Base-by-base conservation (phyloP, 1,140 invertebrate genomes). In the Zaprionus vittiger region DNA sequence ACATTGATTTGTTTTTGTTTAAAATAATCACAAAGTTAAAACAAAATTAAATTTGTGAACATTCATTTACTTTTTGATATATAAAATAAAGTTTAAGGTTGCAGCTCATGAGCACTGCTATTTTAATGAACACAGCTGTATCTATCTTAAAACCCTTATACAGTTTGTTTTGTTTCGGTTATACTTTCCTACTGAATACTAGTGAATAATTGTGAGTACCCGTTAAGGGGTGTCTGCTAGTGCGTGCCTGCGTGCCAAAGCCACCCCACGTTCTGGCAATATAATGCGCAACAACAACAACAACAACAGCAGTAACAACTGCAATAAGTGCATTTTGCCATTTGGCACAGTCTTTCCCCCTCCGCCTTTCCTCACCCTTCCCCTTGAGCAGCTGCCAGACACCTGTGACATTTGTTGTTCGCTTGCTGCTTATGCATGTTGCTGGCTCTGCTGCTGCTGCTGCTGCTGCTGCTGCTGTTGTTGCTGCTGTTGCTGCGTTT, bases 251-350 rank as follows among this genome's bases (percentile, higher is more conserved):
- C 47, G 14, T 15, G 14, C n/a, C 38, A n/a, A 15, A 47, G n/a
- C 1, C 7, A 47, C 41, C 2, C 4, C 47, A 52, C 47, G 47
- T 52, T 22, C 20, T 24, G 11, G 47, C 47, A 52, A 52, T 24
- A 12, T 22, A 17, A 49, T 49, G 47, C 2, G 17, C 70, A 54
- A 49, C 47, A 49, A 17, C 77, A 47, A 17, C 77, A 47, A 52
- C 20, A 68, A 44, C 62, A 66, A 24, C 34, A 65, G 38, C 67
- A 56, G 47, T 55, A 78, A 65, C 71, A 66, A 54, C 66, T 24
- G 24, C 28, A 54, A 28, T 80, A 86, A 87, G 83, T 86, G 83
- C 83, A 87, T 89, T 89, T 87, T 26, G 64, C 28, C 83, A 87
- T 87, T 83, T 86, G 73, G 71, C 68, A 72, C 37, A 72, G 62